Evolutionary conservation across 2,113 vertebrate species (phyloP).

Genomic region (Ailurus styani): DNA sequence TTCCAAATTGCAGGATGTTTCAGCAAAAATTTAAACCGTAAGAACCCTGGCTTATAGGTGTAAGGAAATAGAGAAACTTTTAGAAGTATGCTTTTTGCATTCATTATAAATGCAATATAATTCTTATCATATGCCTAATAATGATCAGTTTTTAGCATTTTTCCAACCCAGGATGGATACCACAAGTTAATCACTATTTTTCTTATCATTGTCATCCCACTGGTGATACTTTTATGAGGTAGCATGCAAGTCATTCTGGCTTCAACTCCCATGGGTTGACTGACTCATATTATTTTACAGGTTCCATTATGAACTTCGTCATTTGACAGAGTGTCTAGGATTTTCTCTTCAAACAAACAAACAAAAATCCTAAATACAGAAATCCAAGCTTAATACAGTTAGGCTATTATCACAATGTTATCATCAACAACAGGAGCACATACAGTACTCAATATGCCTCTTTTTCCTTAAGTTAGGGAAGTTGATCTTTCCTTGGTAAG

Average conservation of each 20-base stretch:
- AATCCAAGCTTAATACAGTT: neutral
- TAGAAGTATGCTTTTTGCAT: neutral
- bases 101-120: neutral
- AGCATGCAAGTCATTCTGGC: neutral
- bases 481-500: conserved; percentile 52
- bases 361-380: neutral
- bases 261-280: neutral
- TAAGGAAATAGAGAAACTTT: neutral
- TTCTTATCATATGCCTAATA: neutral
- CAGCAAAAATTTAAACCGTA: neutral
- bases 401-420: neutral
- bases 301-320: neutral
- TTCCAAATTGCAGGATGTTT: neutral
- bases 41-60: neutral
- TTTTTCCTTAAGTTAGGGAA: conserved; percentile 60
- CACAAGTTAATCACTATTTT: neutral
- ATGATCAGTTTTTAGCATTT: neutral
- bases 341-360: neutral
- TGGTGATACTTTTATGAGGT: neutral
- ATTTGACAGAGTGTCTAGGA: neutral
- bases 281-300: neutral
- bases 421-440: neutral
- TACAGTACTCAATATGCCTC: conserved; percentile 13
- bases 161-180: neutral
- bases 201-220: neutral